phyloP scores from a whole-genome alignment of 1,140 invertebrate genomes.

The Trissolcus basalis region DNA sequence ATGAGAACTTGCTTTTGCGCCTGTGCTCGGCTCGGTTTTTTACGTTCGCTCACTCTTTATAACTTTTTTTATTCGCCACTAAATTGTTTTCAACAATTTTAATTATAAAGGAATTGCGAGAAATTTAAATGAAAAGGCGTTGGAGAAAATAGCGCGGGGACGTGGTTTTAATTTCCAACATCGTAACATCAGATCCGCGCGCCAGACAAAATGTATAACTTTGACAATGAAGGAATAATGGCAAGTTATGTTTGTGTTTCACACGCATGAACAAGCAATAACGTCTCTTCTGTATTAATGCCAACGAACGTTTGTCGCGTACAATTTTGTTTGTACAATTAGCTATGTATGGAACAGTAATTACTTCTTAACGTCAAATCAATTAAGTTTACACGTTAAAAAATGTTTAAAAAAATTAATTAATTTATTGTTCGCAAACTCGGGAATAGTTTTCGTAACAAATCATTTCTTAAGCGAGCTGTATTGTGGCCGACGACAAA shows the following conservation, averaged over 20 bases:
- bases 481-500: too few species aligned
- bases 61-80: too few species aligned
- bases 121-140: too few species aligned
- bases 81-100: too few species aligned
- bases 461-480: too few species aligned
- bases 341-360: neutral
- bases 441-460: too few species aligned
- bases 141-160: too few species aligned
- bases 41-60: neutral
- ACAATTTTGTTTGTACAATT: conserved; percentile 27
- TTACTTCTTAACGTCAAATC: conserved; percentile 16
- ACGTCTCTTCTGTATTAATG: conserved; percentile 16
- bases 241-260: conserved; percentile 21
- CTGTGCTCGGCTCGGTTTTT: neutral
- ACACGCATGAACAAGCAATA: conserved; percentile 19
- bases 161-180: neutral
- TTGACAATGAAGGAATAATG: conserved; percentile 19
- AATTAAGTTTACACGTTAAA: too few species aligned
- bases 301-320: neutral
- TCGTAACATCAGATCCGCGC: neutral
- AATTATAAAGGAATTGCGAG: too few species aligned
- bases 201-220: conserved; percentile 13
- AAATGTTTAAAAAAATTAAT: too few species aligned
- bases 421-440: too few species aligned
- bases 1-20: too few species aligned